phyloP scores from a whole-genome alignment of 1,140 invertebrate species.

The Drosophila parabipectinata region DNA sequence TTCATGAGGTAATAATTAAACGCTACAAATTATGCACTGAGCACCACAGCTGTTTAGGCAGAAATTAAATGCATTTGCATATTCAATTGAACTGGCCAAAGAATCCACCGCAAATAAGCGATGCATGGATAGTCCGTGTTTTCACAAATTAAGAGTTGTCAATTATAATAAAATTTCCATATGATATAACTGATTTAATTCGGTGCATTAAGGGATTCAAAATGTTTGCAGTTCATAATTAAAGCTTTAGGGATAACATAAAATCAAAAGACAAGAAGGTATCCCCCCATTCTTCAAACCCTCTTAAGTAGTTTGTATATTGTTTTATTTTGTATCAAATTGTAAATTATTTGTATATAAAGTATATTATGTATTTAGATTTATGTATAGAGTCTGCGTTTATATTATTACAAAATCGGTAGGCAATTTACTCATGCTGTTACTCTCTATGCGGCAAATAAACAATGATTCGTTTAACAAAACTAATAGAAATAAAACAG shows the following conservation, averaged over 20 bases:
- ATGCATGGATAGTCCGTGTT: conserved; percentile 22
- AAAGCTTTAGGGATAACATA: neutral
- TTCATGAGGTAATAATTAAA: conserved; percentile 42
- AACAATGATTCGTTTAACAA: conserved; percentile 16
- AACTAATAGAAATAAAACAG: conserved; percentile 3
- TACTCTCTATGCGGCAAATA: conserved; percentile 9
- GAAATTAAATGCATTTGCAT: conserved; percentile 68
- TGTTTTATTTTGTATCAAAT: conserved; percentile 74
- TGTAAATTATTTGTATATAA: conserved; percentile 72
- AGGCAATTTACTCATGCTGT: conserved; percentile 41
- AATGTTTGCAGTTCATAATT: neutral
- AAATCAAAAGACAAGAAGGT: no score
- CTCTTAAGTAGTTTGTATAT: conserved; percentile 25
- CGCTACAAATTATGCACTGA: conserved; percentile 36
- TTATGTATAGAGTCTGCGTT: conserved; percentile 58
- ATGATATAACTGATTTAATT: conserved; percentile 1
- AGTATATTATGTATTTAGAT: conserved; percentile 33
- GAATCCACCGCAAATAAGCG: conserved; percentile 3
- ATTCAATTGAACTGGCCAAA: conserved; percentile 42
- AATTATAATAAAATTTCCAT: conserved; percentile 31
- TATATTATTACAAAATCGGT: conserved; percentile 62
- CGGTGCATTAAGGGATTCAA: neutral
- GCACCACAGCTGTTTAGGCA: conserved; percentile 60
- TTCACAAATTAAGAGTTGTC: conserved; percentile 34
- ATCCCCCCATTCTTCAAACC: no score